Evolutionary conservation across 2,113 vertebrate species (phyloP).

Genomic region (Orycteropus afer): DNA sequence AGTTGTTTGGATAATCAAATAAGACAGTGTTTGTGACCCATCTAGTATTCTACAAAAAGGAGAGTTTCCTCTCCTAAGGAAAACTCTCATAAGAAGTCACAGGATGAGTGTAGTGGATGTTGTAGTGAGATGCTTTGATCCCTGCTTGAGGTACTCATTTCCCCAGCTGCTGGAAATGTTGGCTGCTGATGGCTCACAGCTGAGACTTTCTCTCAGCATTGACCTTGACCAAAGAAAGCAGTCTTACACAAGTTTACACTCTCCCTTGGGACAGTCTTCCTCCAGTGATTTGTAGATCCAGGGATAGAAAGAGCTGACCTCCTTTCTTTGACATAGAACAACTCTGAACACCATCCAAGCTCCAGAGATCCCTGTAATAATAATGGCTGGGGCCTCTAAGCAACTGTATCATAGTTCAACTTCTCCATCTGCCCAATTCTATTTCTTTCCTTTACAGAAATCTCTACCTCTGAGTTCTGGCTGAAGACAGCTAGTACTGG

Average conservation of each 20-base stretch:
- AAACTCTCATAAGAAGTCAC: neutral
- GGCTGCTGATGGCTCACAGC: neutral
- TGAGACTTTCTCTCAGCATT: neutral
- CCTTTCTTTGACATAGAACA: neutral
- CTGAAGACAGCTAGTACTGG: neutral
- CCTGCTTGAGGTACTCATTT: neutral
- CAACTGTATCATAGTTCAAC: accelerated
- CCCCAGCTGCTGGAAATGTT: neutral
- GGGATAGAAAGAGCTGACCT: too few species aligned
- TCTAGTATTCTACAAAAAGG: neutral
- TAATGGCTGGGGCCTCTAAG: neutral
- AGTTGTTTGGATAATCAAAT: neutral
- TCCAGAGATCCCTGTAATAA: neutral
- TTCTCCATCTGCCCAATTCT: neutral
- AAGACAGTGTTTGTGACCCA: neutral
- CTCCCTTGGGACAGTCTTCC: neutral
- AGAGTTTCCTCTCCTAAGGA: neutral
- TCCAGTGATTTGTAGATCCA: neutral
- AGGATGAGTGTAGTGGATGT: neutral
- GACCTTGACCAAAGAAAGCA: neutral
- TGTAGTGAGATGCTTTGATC: neutral
- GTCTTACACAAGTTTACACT: neutral
- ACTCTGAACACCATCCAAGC: neutral
- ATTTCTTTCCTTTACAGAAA: neutral
- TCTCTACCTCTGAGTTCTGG: neutral